Conservation (phyloP, 2,888 invertebrate species). For the Melanchra persicariae region DNA sequence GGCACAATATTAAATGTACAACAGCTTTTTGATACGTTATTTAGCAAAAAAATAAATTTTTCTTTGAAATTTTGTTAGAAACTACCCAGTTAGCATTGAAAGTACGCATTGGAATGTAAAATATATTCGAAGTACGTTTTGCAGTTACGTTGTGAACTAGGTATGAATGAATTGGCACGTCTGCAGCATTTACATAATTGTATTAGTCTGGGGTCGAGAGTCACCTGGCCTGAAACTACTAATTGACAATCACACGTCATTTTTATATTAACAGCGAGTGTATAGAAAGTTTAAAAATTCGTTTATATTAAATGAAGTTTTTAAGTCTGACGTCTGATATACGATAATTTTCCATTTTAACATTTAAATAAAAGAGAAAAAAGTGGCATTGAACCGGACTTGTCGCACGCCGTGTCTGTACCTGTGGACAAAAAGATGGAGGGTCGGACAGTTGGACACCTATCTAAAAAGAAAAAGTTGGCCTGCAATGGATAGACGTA, state of each 20-base stretch:
- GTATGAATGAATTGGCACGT: constrained; percentile 62
- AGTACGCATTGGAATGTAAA: constrained; percentile 47
- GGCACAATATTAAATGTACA: neutral
- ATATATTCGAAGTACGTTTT: constrained; percentile 50
- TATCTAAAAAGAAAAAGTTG: neutral
- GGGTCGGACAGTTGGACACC: neutral
- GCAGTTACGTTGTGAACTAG: constrained; percentile 32
- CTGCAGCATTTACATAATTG: constrained; percentile 69
- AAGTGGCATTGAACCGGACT: neutral
- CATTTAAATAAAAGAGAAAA: neutral
- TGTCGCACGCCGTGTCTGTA: neutral
- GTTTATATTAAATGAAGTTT: too few relatives aligned
- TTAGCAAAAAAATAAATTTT: constrained; percentile 9
- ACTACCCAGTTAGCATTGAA: constrained; percentile 9
- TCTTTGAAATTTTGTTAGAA: neutral
- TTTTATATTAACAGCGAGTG: constrained; percentile 34
- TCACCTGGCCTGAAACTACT: constrained; percentile 46
- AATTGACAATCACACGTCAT: constrained; percentile 63
- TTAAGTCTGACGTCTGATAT: too few relatives aligned
- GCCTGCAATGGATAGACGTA: neutral
- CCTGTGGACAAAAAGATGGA: neutral
- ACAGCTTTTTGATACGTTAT: neutral
- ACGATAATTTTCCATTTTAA: too few relatives aligned
- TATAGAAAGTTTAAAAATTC: too few relatives aligned
- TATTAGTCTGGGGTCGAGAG: constrained; percentile 64